These are phyloP conservation scores for Syndactyla subalaris DNA, from an alignment of 2,797 vertebrate genomes.

Conservation along the genomic window DNA sequence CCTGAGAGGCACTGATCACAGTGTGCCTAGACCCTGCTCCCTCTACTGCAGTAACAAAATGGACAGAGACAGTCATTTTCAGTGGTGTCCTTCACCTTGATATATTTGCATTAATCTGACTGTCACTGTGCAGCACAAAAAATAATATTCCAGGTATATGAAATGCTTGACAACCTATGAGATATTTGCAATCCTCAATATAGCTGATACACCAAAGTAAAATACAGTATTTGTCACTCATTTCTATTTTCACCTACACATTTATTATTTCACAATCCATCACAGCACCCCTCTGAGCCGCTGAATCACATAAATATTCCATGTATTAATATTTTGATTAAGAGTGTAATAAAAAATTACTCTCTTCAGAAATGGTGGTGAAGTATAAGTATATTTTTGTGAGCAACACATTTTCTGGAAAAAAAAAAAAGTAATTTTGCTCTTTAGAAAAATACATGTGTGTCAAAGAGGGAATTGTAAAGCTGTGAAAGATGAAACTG, in stretches of 20 bases:
- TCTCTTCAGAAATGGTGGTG: not conserved
- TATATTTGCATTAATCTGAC: not conserved
- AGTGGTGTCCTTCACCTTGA: not conserved
- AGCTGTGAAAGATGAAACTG: slow-evolving; percentile 36
- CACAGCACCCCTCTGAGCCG: not conserved
- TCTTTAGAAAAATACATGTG: not conserved
- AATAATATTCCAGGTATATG: not conserved
- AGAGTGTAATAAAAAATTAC: slow-evolving; percentile 23
- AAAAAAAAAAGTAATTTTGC: slow-evolving; percentile 1
- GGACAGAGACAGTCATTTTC: not conserved
- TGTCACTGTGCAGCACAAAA: not conserved
- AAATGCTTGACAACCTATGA: not conserved
- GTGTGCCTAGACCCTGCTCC: not conserved
- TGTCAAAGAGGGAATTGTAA: not conserved
- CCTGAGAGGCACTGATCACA: not conserved
- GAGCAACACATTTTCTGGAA: not conserved
- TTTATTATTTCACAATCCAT: slow-evolving; percentile 16
- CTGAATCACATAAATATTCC: not conserved
- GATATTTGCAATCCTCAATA: not conserved
- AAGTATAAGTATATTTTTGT: not conserved
- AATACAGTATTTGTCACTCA: slow-evolving; percentile 13
- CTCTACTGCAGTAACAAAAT: not conserved
- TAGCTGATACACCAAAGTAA: not conserved
- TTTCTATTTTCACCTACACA: not conserved
- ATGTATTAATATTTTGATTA: slow-evolving; percentile 52